Evolutionary conservation across 2,113 vertebrate species (phyloP).

Genomic region (Anoura caudifer): DNA sequence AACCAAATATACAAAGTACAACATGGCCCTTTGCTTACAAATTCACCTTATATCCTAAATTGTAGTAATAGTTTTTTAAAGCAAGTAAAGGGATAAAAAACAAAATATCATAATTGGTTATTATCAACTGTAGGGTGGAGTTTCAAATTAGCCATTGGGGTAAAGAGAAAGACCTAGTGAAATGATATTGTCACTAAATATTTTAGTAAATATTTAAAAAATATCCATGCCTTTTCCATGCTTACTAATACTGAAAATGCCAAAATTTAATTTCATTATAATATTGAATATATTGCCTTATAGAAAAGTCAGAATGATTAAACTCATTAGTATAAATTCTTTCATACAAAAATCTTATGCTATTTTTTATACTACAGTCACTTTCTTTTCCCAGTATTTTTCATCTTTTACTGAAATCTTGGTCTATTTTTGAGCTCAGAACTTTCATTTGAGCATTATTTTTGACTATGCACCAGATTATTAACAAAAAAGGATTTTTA

Average conservation of each 20-base stretch:
- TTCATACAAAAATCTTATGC: background rate
- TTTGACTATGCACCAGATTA: background rate
- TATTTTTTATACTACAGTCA: background rate
- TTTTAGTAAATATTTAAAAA: background rate
- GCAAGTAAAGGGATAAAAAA: background rate
- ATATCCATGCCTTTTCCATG: background rate
- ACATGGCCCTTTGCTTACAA: background rate
- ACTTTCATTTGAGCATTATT: background rate
- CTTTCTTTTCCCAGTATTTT: background rate
- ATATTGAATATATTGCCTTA: background rate
- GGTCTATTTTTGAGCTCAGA: constrained; percentile 9
- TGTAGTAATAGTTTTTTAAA: background rate
- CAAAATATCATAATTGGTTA: background rate
- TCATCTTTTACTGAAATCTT: background rate
- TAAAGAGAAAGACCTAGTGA: background rate
- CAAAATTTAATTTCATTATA: background rate
- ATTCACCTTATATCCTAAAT: constrained; percentile 6
- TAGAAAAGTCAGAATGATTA: background rate
- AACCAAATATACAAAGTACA: background rate
- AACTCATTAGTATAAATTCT: background rate
- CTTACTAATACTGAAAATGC: background rate
- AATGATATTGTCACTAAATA: background rate
- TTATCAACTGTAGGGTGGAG: background rate
- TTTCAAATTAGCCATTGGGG: fast-evolving
- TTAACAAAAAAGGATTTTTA: constrained; percentile 23